These are phyloP conservation scores for Pseudomyrmex gracilis DNA, from an alignment of 1,140 invertebrate species.

Conservation along the genomic window DNA sequence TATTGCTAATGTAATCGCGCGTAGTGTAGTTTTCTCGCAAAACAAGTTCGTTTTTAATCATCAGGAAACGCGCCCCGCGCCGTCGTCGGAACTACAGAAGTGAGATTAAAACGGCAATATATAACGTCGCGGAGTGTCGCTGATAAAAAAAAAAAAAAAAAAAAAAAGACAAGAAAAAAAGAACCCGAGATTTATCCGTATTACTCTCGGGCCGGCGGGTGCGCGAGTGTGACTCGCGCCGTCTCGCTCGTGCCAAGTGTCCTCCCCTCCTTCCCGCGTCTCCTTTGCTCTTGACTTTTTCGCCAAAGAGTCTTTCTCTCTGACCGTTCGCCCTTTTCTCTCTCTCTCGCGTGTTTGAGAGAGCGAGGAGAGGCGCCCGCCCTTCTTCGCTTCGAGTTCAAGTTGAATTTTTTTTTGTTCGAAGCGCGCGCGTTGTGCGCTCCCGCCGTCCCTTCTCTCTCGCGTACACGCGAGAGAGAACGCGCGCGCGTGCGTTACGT, in stretches of 20 bases:
- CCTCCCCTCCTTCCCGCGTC: slow-evolving; percentile 56
- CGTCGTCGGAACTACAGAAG: slow-evolving; percentile 8
- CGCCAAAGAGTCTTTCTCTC: slow-evolving; percentile 32
- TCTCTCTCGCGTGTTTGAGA: not conserved
- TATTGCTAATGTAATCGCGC: slow-evolving; percentile 50
- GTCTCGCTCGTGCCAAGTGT: slow-evolving; percentile 26
- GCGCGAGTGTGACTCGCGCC: not conserved
- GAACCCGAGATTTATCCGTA: slow-evolving; percentile 20
- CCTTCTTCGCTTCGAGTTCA: slow-evolving; percentile 13
- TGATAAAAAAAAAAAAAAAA: slow-evolving; percentile 38
- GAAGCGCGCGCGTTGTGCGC: slow-evolving; percentile 14
- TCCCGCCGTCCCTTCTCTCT: too few relatives aligned
- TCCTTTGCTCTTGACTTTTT: slow-evolving; percentile 66
- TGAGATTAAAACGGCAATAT: slow-evolving; percentile 43
- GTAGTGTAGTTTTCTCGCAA: slow-evolving; percentile 41
- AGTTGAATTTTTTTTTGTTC: slow-evolving; percentile 56
- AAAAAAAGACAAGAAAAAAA: too few relatives aligned
- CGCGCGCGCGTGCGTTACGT: not conserved
- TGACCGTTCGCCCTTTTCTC: slow-evolving; percentile 24
- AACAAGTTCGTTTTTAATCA: slow-evolving; percentile 54
- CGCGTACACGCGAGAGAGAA: slow-evolving; percentile 54
- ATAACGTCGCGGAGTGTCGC: not conserved
- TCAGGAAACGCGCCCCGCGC: not conserved
- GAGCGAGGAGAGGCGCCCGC: not conserved
- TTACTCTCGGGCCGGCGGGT: not conserved